Evolutionary conservation across 2,113 vertebrate genomes (phyloP).

Genomic region (Cebus imitator): DNA sequence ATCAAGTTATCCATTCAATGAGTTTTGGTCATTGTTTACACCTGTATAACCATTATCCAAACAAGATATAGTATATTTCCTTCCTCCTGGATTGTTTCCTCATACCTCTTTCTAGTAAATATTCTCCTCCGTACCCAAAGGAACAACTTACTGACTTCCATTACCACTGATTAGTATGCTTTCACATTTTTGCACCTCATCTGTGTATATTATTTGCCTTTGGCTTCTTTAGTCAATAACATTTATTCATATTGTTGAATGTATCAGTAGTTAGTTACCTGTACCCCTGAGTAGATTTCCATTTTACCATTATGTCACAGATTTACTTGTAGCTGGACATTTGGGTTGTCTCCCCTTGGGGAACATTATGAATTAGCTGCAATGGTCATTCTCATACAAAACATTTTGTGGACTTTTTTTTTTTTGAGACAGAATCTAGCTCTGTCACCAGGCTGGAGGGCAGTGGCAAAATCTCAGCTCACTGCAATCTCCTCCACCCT

Average conservation of each 20-base stretch:
- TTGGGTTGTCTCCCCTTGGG: not conserved
- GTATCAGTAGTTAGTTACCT: not conserved
- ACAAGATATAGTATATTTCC: not conserved
- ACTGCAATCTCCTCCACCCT: no score
- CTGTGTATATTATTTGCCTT: not conserved
- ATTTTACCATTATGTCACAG: not conserved
- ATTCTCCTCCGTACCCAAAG: not conserved
- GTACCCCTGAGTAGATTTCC: not conserved
- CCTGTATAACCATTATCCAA: not conserved
- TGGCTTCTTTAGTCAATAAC: not conserved
- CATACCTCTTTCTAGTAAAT: not conserved
- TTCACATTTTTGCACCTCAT: not conserved
- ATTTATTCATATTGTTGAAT: not conserved
- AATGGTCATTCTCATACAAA: not conserved
- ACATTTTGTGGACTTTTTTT: not conserved
- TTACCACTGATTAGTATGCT: not conserved
- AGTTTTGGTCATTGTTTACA: not conserved
- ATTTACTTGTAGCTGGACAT: not conserved
- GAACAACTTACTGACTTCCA: not conserved
- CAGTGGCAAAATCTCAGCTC: no score
- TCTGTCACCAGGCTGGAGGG: no score
- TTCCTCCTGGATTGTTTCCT: not conserved
- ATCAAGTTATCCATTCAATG: not conserved
- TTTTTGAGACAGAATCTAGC: no score
- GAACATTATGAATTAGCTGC: not conserved